A percentile compares a stretch with the other conserved stretches of the same genome.
These are phyloP conservation scores for Sus cebifrons DNA, from an alignment of 2,797 vertebrate species.

Conservation along the genomic window DNA sequence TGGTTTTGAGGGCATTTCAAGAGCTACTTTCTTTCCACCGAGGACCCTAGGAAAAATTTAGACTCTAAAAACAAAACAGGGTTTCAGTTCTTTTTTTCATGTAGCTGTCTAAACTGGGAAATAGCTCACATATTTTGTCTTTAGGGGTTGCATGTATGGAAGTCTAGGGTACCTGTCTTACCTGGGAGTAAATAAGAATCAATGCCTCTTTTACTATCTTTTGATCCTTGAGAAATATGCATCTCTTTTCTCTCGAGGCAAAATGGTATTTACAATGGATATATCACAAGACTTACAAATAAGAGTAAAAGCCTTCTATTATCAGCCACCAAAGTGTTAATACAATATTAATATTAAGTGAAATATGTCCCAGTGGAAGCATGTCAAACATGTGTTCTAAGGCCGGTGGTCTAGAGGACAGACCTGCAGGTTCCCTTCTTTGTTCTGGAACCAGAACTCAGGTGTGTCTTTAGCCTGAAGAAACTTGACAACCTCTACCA, in stretches of 20 bases:
- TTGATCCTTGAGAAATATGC: neutral
- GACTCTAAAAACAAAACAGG: neutral
- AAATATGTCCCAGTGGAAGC: neutral
- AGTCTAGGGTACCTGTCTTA: neutral
- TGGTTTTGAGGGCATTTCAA: neutral
- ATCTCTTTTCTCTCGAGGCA: neutral
- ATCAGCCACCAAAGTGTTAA: neutral
- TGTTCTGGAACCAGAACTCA: conserved; percentile 1
- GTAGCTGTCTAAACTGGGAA: neutral
- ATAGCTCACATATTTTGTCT: neutral
- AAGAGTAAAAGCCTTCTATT: neutral
- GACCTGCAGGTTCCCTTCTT: neutral
- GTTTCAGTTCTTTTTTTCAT: neutral
- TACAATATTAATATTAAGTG: neutral
- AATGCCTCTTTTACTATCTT: neutral
- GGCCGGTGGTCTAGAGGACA: neutral
- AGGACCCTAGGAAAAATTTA: neutral
- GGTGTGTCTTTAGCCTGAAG: neutral
- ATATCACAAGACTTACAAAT: neutral
- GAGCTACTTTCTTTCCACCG: neutral
- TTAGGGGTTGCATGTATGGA: neutral
- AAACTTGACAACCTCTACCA: neutral
- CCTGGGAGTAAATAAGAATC: neutral
- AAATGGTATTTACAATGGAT: neutral
- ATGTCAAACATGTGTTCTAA: neutral